A percentile compares a stretch with the other conserved stretches of the same genome.
These are phyloP conservation scores for Wasmannia auropunctata DNA, from an alignment of 1,140 invertebrate species.

Conservation along the genomic window DNA sequence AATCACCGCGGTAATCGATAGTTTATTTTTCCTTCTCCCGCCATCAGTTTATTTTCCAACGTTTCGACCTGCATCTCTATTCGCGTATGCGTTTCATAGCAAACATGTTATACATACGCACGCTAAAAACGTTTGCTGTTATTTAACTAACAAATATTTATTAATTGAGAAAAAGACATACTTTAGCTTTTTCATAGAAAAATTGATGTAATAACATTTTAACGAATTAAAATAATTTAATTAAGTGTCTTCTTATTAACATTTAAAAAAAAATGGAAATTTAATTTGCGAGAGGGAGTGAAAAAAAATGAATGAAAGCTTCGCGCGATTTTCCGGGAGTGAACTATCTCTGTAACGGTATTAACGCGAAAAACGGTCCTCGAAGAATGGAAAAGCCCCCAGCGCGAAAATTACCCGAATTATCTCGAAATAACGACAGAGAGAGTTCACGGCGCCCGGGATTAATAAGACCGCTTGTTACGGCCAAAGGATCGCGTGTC, in stretches of 20 bases:
- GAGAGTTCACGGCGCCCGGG: constrained; percentile 27
- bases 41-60: constrained; percentile 33
- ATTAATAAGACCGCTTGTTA: constrained; percentile 49
- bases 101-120: constrained; percentile 9
- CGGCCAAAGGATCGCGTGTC: constrained; percentile 19
- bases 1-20: constrained; percentile 44
- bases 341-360: background rate
- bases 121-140: background rate
- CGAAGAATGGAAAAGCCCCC: constrained; percentile 25
- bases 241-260: background rate
- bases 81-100: constrained; percentile 16
- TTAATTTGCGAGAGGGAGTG: constrained; percentile 12
- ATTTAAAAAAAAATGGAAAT: background rate
- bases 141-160: constrained; percentile 13
- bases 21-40: constrained; percentile 16
- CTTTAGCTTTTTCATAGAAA: background rate
- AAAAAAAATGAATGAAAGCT: constrained; percentile 29
- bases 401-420: constrained; percentile 48
- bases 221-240: background rate
- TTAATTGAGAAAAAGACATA: background rate
- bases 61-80: background rate
- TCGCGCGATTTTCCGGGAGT: background rate
- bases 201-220: constrained; percentile 3
- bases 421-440: constrained; percentile 33
- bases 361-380: constrained; percentile 7